Base-by-base conservation (phyloP, 2,797 vertebrate genomes). In the Philypnodon macrostomus region DNA sequence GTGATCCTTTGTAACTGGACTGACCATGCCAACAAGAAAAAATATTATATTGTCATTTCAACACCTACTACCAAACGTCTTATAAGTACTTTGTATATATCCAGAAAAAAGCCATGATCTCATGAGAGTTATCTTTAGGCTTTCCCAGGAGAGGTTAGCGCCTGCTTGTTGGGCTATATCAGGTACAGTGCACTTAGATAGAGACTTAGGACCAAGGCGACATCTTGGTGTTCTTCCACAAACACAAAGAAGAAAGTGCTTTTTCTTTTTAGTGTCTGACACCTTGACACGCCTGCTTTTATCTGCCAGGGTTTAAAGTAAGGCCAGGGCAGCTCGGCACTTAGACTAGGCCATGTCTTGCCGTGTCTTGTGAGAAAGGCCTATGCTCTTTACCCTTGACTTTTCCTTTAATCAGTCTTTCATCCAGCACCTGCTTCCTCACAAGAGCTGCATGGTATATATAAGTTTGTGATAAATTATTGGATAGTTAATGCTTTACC, bases 281-380 rank as follows among this genome's bases (percentile, higher is more conserved):
- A 26, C 45, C 1, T 46, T 73, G 73, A 71, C 70, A 78, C 54
- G 48, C 48, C 55, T n/a, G 44, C 73, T 74, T 82, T 85, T 68
- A 80, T 81, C 73, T 58, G 56, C 31, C 7, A 0, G 11, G 39
- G 76, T 81, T 81, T 78, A 80, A 77, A 58, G 67, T 24, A 26
- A 77, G 59, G 63, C 57, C 21, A 3, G 31, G 23, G 50, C 53
- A 49, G 53, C 60, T 75, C 71, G 67, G 67, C 74, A 66, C 70
- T 79, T 70, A 63, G 37, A 63, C 32, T 50, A 2, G n/a, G 27
- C 29, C 4, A n/a, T 1, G 19, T 62, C 62, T 30, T 49, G 26
- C 15, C 18, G 26, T 16, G 23, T 60, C 50, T 53, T 24, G 52
- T 36, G 45, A 38, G 14, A 44, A 29, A 29, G n/a, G 24, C 16